A percentile compares a stretch with the other conserved stretches of the same genome.
Conservation (phyloP, 1,140 invertebrate species). For the Tribolium castaneum region DNA sequence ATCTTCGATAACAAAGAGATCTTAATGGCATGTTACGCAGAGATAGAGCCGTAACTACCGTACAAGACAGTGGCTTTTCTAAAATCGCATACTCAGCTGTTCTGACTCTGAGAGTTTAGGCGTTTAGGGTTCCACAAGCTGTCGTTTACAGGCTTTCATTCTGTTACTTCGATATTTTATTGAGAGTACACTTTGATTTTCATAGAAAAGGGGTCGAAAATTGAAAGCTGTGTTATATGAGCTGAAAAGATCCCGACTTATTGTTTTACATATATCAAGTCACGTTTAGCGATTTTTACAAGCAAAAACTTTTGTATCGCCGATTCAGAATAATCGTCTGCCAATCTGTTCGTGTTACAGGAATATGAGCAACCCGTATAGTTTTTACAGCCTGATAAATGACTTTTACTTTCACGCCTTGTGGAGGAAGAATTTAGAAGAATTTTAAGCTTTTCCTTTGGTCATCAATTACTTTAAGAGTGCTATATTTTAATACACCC, state of each 20-base stretch:
- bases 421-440: too few species aligned
- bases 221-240: background rate
- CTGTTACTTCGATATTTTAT: conserved; percentile 33
- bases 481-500: too few species aligned
- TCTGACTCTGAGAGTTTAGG: conserved; percentile 5
- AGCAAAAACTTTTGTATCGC: background rate
- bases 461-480: background rate
- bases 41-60: conserved; percentile 14
- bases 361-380: background rate
- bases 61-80: conserved; percentile 35
- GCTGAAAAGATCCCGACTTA: background rate
- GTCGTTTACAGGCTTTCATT: conserved; percentile 28
- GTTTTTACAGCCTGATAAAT: background rate
- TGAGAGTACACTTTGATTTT: conserved; percentile 24
- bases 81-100: conserved; percentile 26
- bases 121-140: conserved; percentile 19
- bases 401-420: background rate
- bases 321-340: background rate
- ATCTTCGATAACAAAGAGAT: conserved; percentile 31
- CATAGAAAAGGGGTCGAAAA: conserved; percentile 16
- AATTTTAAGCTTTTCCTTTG: background rate
- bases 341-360: background rate
- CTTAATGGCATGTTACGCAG: conserved; percentile 19
- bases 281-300: too few species aligned
- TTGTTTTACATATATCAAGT: background rate